Percentiles rank a stretch among this genome's conserved stretches.
These are phyloP conservation scores for Ceratotherium simum DNA, from an alignment of 2,113 vertebrate genomes.

Conservation along the genomic window DNA sequence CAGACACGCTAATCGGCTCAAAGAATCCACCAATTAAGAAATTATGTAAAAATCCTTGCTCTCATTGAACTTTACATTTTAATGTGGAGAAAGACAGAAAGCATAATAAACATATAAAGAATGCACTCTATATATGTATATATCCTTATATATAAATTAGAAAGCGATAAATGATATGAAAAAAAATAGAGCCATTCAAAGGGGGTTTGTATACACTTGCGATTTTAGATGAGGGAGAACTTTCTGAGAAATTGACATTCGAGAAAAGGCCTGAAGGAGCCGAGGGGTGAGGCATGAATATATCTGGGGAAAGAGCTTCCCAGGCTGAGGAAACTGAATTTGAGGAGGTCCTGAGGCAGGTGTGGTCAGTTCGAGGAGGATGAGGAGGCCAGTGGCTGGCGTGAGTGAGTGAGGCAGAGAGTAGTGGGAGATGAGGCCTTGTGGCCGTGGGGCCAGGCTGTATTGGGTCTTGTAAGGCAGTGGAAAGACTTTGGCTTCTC, in stretches of 20 bases:
- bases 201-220: background rate
- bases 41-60: background rate
- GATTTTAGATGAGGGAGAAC: background rate
- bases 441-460: fast-evolving
- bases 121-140: background rate
- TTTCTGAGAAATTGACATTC: background rate
- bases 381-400: background rate
- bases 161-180: background rate
- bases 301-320: background rate
- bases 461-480: background rate
- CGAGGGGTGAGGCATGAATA: background rate
- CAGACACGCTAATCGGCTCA: background rate
- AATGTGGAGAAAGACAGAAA: background rate
- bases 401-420: background rate
- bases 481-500: background rate
- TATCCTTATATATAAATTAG: background rate
- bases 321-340: background rate
- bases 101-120: background rate
- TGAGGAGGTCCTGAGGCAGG: background rate
- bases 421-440: fast-evolving
- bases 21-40: background rate
- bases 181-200: background rate
- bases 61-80: background rate
- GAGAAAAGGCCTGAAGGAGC: background rate
- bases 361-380: background rate